phyloP scores from a whole-genome alignment of 2,888 invertebrate genomes.

The Uloborus plumipes region DNA sequence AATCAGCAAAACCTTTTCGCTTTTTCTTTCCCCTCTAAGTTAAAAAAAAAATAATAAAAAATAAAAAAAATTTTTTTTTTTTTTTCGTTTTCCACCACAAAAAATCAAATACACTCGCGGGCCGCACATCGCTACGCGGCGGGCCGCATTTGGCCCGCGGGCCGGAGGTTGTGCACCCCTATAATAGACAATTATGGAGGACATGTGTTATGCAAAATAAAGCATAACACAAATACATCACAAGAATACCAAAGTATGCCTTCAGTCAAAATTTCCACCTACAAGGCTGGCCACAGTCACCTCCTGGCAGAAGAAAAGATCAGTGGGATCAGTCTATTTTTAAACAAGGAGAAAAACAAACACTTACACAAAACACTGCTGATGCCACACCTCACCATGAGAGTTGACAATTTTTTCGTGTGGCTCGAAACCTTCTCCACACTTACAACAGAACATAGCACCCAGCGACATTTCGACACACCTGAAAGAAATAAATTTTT shows the following conservation, averaged over 20 bases:
- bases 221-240: not conserved
- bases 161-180: no score
- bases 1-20: no score
- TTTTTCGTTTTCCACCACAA: no score
- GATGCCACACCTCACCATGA: constrained; percentile 98
- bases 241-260: not conserved
- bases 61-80: no score
- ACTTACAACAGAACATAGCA: constrained; percentile 94
- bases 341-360: not conserved
- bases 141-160: no score
- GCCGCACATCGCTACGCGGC: no score
- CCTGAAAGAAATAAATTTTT: constrained; percentile 7
- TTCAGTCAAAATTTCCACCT: not conserved
- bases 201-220: not conserved
- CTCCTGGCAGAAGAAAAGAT: not conserved
- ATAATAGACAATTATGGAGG: not conserved
- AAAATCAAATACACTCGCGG: no score
- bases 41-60: no score
- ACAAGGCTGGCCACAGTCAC: no score
- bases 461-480: constrained; percentile 81
- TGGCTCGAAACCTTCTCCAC: constrained; percentile 94
- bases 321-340: not conserved
- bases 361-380: constrained; percentile 95
- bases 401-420: constrained; percentile 99
- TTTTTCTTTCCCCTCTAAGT: no score